Evolutionary conservation across 2,888 invertebrate species (phyloP), one percentile per base, ranked within the genome.

Genomic region (Apodemia mormo): DNA sequence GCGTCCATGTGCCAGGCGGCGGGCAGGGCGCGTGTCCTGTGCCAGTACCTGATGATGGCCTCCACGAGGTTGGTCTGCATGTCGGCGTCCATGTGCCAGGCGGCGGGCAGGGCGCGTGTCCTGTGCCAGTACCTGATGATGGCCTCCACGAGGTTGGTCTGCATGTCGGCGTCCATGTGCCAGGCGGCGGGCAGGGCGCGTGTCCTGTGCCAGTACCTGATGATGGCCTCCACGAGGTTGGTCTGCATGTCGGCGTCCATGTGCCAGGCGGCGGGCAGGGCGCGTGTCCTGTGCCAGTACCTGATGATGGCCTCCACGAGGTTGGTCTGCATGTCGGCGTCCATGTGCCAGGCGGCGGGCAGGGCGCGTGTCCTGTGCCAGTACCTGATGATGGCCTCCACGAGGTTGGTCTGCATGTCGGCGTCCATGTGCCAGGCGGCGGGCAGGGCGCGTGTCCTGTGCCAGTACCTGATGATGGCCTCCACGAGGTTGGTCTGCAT

Each of bases 301-400:
- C 97, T 97, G 80, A 99, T 96, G 80, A 99, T 97, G 40, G 98
- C 97, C 89, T 99, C 99, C 14, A 99, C 97, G 86, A 98, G 96
- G 85, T 98, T 98, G 79, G 97, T 96, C 91, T 97, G 97, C 94
- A 97, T 96, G 89, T 98, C 98, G 14, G 96, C 94, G 83, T 97
- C 97, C 96, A 98, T 97, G 82, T 96, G 95, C 96, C 98, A 98
- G 71, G 98, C 97, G 33, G 33, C 33, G 33, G 33, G 33, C 33
- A 33, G 33, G 33, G 33, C 33, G 33, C 33, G 33, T 33, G 33
- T 33, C 33, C 33, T 33, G 33, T 33, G 33, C 2, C 45, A 45
- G 12, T 7, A 97, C 97, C 97, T 97, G 80, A 99, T 96, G 80
- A 99, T 97, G 40, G 98, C 97, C 89, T 99, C 99, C 14, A 99